Percentiles rank a stretch among this genome's conserved stretches.
phyloP scores from a whole-genome alignment of 1,140 invertebrate species.

The Cydia amplana region DNA sequence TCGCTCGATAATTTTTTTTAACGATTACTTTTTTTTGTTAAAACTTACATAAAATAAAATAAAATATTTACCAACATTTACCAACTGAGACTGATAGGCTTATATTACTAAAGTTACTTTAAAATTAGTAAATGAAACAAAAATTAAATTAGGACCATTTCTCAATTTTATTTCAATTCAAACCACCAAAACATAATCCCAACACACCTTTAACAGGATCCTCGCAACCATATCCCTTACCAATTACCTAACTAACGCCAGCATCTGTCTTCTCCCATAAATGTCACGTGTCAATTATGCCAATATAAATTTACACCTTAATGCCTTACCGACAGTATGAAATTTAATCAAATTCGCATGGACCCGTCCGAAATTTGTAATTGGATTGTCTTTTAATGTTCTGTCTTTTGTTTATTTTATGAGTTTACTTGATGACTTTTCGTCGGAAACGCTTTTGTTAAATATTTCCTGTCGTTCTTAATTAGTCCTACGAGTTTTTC shows the following conservation, averaged over 20 bases:
- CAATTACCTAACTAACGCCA: constrained; percentile 18
- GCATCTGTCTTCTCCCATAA: constrained; percentile 15
- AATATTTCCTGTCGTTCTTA: background rate
- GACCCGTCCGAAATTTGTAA: constrained; percentile 24
- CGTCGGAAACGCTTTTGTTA: background rate
- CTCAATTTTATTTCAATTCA: background rate
- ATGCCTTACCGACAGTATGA: constrained; percentile 28
- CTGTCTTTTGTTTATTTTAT: constrained; percentile 12
- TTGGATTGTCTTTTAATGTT: constrained; percentile 12
- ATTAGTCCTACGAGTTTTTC: background rate
- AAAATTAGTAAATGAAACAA: too few species aligned
- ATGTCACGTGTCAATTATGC: constrained; percentile 24
- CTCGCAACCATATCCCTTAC: constrained; percentile 12
- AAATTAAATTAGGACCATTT: too few species aligned
- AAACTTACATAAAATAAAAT: too few species aligned
- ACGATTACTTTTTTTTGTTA: too few species aligned
- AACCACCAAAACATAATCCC: background rate
- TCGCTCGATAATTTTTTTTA: too few species aligned
- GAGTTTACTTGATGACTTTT: constrained; percentile 4
- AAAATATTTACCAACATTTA: too few species aligned
- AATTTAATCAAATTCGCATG: constrained; percentile 31
- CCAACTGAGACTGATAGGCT: too few species aligned
- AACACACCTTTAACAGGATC: background rate
- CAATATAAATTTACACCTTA: constrained; percentile 32
- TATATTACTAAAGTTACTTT: too few species aligned